Base-by-base conservation (phyloP, 2,113 vertebrate species). In the Macquaria australasica region DNA sequence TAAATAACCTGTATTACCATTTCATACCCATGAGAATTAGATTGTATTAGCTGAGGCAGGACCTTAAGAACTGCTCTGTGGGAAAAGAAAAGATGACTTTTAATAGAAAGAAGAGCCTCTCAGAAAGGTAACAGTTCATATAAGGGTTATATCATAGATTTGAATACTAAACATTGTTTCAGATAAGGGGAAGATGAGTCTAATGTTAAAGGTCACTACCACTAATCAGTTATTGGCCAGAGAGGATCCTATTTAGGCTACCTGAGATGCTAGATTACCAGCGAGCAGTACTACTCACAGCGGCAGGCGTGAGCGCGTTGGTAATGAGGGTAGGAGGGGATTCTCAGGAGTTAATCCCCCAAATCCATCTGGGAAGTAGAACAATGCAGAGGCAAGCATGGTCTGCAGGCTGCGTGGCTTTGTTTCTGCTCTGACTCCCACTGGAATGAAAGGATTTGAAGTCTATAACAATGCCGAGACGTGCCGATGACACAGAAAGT, bases 331-430 rank as follows among this genome's bases (percentile, higher is more conserved):
- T 91, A 89, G 93, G 89, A 91, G 91, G 91, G 82, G 93, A 94
- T 95, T 94, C 92, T 85, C 78, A 31, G 60, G 78, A 83, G 87
- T 93, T 94, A 95, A 95, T 95, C 95, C 92, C 71, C 21, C 81
- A 91, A 93, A 93, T 95, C 94, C 93, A 95, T 90, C 89, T 87
- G 87, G 76, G 79, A 91, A 82, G 86, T 87, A 83, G 88, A 91
- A 91, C 92, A 88, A 92, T 88, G 87, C 88, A 75, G 75, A 87
- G 45, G 78, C 76, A 28, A 73, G 59, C 50, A 53, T 89, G 86
- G 74, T 85, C 10, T 21, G 72, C 53, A 48, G 83, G 73, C 88
- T 82, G 82, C 3, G 1, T 34, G 67, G 51, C 90, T 93, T 90
- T 91, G 88, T 92, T 91, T 83, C 56, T 64, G 39, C 31, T 64